Evolutionary conservation across 2,888 invertebrate genomes (phyloP).

Genomic region (Nephrotoma flavescens): DNA sequence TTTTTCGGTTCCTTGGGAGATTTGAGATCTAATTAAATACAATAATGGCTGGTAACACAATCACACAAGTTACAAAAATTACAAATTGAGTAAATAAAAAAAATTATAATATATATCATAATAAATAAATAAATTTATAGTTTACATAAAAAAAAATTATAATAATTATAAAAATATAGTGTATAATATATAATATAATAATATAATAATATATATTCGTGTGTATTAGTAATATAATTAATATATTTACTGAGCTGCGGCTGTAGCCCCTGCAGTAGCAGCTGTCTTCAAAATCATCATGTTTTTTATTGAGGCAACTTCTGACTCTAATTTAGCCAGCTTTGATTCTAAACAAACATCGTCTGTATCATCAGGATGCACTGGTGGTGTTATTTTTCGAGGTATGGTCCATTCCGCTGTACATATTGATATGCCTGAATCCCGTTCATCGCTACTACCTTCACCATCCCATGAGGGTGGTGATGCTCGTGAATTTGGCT

Average conservation of each 20-base stretch:
- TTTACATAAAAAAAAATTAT: not conserved
- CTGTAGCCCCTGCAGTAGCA: slow-evolving; percentile 17
- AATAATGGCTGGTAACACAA: not conserved
- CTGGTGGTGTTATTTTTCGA: slow-evolving; percentile 14
- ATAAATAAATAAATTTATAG: not conserved
- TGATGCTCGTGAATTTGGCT: slow-evolving; percentile 63
- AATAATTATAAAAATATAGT: not conserved
- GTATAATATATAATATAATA: not conserved
- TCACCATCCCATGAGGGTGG: slow-evolving; percentile 75
- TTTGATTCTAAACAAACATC: slow-evolving; percentile 70
- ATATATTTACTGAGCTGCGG: slow-evolving; percentile 6
- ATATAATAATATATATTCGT: no score
- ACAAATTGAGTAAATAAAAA: not conserved
- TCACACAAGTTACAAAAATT: not conserved
- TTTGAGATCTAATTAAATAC: not conserved
- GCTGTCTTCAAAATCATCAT: slow-evolving; percentile 51
- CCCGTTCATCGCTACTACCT: slow-evolving; percentile 79
- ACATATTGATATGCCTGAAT: slow-evolving; percentile 73
- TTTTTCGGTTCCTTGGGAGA: not conserved
- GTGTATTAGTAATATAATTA: no score
- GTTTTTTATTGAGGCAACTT: slow-evolving; percentile 79
- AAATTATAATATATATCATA: not conserved
- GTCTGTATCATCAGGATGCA: slow-evolving; percentile 27
- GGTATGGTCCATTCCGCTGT: slow-evolving; percentile 28
- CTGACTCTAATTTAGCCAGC: slow-evolving; percentile 74